Base-by-base conservation (phyloP, 2,888 invertebrate genomes). In the Prosopocoilus inquinatus region DNA sequence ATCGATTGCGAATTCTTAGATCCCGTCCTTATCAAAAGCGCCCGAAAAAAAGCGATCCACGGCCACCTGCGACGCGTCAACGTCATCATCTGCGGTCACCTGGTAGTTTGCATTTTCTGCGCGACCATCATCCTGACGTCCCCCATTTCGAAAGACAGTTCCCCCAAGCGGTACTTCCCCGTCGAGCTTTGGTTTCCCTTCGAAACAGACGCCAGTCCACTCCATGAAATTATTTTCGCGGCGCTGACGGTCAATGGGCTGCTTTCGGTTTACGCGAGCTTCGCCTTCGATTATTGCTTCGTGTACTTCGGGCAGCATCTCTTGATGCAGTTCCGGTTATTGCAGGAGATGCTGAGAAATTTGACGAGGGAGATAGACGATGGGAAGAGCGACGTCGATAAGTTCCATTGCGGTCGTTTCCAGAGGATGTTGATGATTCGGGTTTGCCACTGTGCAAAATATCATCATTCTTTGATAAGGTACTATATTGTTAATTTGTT, bases 241-340 rank as follows among this genome's bases (percentile, higher is more conserved):
- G 12, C 20, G 3, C 39, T 54, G 8, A 16, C 50, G 2, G 33
- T 54, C 2, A 57, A 51, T 38, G 51, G 51, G 8, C 28, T 48
- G n/a, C 4, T 59, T 41, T 53, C 50, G 11, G 51, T 59, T 3
- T 7, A 54, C 9, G 39, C 41, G 2, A 51, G 54, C 41, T 35
- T 45, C n/a, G 41, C 50, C 43, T 57, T 43, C 13, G 59, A 59
- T 35, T 47, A 43, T 9, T 5, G 47, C 13, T 59, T 51, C 48
- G 43, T 59, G 7, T 59, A 59, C 44, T 51, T 59, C n/a, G 44
- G 52, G 2, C 59, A 59, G 50, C 53, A 50, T 20, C 16, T 59
- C 11, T 44, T 54, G 8, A 50, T 45, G 5, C 59, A 59, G 43
- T 57, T 54, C 44, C 16, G 45, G 9, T 36, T 59, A 5, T 34